These are phyloP conservation scores for Antechinus flavipes DNA, from an alignment of 2,113 vertebrate species.

Conservation along the genomic window DNA sequence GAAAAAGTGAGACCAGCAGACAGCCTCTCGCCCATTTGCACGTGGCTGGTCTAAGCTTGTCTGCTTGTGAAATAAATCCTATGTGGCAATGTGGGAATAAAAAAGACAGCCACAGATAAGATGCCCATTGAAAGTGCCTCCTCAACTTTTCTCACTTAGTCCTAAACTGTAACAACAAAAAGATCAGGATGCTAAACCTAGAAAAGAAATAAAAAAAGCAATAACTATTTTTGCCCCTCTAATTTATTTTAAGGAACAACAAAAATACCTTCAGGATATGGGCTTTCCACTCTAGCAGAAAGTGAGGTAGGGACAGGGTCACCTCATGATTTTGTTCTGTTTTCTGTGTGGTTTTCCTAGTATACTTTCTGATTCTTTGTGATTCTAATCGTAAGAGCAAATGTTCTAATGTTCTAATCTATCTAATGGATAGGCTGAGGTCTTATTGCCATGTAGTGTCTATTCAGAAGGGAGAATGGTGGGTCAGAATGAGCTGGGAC, in stretches of 20 bases:
- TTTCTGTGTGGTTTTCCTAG: background rate
- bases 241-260: background rate
- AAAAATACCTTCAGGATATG: background rate
- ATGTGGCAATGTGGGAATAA: background rate
- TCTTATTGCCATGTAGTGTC: background rate
- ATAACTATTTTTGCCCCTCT: background rate
- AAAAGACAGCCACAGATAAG: background rate
- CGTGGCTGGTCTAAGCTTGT: slow-evolving; percentile 16
- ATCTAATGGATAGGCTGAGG: background rate
- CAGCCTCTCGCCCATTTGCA: slow-evolving; percentile 11
- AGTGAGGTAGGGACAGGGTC: background rate
- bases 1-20: slow-evolving; percentile 17
- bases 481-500: background rate
- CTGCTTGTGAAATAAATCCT: background rate
- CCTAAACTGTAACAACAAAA: background rate
- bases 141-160: background rate
- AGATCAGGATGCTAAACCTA: background rate
- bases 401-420: background rate
- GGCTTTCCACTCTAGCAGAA: background rate
- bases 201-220: background rate
- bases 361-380: background rate
- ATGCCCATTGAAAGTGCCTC: background rate
- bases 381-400: background rate
- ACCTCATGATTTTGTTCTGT: background rate
- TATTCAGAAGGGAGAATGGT: background rate